Evolutionary conservation across 2,888 invertebrate species (phyloP).

Genomic region (Conomelus anceps): DNA sequence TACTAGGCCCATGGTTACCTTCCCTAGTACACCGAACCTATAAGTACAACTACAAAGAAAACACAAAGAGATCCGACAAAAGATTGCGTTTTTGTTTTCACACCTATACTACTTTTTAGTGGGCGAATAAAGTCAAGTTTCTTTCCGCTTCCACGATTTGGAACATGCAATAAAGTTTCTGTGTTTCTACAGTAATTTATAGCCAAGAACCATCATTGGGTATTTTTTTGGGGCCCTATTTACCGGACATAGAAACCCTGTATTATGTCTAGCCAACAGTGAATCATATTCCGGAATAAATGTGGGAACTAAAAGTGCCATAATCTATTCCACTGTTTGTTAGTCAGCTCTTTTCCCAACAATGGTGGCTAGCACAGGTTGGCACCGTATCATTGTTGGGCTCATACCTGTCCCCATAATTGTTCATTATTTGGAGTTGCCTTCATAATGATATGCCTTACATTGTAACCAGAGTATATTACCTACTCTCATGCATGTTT

Average conservation of each 20-base stretch:
- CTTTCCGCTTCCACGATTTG: background rate
- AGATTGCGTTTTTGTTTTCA: background rate
- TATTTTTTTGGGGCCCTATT: background rate
- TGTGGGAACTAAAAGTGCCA: background rate
- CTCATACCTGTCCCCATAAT: background rate
- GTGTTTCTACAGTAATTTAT: background rate
- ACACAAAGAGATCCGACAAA: background rate
- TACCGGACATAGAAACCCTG: background rate
- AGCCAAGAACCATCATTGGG: background rate
- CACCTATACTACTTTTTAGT: background rate
- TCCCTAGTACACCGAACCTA: background rate
- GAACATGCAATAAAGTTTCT: background rate
- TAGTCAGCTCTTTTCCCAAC: background rate
- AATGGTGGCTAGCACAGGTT: background rate
- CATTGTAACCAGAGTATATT: background rate
- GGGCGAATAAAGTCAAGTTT: background rate
- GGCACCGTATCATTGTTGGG: background rate
- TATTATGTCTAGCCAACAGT: background rate
- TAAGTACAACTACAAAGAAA: background rate
- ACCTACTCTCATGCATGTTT: background rate
- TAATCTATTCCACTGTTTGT: background rate
- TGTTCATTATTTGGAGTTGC: background rate
- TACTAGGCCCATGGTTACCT: background rate
- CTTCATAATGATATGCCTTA: background rate
- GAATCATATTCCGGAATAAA: background rate